Base-by-base conservation (phyloP, 2,797 vertebrate genomes). In the Coilia nasus region DNA sequence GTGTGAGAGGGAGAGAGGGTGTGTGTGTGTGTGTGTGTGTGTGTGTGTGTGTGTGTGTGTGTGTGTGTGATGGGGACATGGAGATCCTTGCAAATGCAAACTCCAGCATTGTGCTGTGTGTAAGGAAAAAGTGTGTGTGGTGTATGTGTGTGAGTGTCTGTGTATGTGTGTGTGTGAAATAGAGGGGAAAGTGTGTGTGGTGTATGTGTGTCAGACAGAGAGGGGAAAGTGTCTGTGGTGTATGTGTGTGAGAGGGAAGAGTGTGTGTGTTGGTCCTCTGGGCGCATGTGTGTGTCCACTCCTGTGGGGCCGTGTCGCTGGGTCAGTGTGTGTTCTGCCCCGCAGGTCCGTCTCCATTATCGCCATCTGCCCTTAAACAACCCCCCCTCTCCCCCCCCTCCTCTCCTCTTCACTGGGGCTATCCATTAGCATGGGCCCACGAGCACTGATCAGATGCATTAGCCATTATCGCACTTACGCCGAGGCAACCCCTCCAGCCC, bases 341-440 rank as follows among this genome's bases (percentile, higher is more conserved):
- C 84, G 35, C 86, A 89, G 89, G 88, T 87, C 88, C 44, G 82
- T 81, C 88, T 90, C 89, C 85, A 89, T 88, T 87, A 89, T 87
- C 82, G 80, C 82, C 82, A 78, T n/a, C 41, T 59, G 2, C 82
- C 84, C 85, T 89, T 41, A 41, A 90, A 90, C 87, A 88, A 90
- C 85, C 64, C 82, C 86, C 86, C 88, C 82, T 47, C 35, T 41
- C 35, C 35, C 5, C 35, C 35, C 5, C 35, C 35, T 41, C 35
- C 35, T 41, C 35, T 64, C 23, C 60, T 12, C 12, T 35, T 15
- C 28, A 71, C 25, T 71, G 64, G 6, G 25, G 25, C 28, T 14
- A 71, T 17, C 87, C 78, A 81, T 88, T 90, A 86, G 23, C 84
- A 85, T 88, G 83, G 90, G 78, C 85, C 89, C 87, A 88, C 62